These are phyloP conservation scores for Oryzias sinensis DNA, from an alignment of 2,797 vertebrate species.

Conservation along the genomic window DNA sequence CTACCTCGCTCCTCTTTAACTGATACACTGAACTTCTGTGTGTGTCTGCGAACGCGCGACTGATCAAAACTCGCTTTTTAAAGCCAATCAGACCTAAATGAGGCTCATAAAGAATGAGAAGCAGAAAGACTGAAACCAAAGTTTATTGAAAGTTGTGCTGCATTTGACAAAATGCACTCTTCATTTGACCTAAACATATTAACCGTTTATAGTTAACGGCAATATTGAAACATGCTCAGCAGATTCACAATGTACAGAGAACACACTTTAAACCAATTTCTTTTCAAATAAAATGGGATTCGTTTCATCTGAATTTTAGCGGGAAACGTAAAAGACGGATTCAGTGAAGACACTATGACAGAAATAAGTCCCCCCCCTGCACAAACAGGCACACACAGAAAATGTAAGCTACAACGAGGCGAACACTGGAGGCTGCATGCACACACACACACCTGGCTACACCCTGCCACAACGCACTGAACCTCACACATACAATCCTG, in stretches of 20 bases:
- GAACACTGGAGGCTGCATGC: constrained; percentile 61
- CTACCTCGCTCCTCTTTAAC: constrained; percentile 73
- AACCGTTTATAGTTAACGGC: too few relatives aligned
- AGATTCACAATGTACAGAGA: too few relatives aligned
- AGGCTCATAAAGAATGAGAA: too few relatives aligned
- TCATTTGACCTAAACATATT: constrained; percentile 1
- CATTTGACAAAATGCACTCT: not conserved
- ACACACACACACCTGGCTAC: constrained; percentile 37
- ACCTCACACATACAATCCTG: constrained; percentile 38
- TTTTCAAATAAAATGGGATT: too few relatives aligned
- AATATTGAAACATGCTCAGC: too few relatives aligned
- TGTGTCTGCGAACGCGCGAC: constrained; percentile 23
- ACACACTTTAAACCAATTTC: too few relatives aligned
- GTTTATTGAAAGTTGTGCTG: not conserved
- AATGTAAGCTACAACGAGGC: constrained; percentile 50
- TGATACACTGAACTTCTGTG: constrained; percentile 68
- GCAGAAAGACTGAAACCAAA: not conserved
- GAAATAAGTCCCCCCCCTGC: not conserved
- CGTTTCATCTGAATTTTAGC: too few relatives aligned
- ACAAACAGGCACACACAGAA: constrained; percentile 27
- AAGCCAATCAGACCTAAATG: too few relatives aligned
- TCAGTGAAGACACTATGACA: too few relatives aligned
- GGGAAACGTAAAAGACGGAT: too few relatives aligned
- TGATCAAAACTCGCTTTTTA: not conserved
- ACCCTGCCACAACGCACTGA: constrained; percentile 57